Conservation (phyloP, 2,113 vertebrate species). For the Mus spicilegus region DNA sequence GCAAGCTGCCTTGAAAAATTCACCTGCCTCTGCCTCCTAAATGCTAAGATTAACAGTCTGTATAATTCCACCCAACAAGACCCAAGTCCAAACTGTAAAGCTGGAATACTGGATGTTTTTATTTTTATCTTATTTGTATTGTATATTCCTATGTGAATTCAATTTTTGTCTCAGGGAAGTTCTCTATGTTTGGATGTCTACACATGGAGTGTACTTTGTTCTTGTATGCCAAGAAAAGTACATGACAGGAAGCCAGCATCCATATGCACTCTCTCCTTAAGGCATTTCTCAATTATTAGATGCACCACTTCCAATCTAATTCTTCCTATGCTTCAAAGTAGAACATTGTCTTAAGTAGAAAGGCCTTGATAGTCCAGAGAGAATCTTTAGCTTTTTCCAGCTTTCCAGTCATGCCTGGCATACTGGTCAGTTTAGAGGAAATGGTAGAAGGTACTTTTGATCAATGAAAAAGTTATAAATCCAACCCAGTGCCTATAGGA, state of each 20-base stretch:
- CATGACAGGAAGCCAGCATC: background rate
- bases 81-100: background rate
- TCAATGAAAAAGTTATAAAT: background rate
- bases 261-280: background rate
- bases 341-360: background rate
- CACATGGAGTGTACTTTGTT: background rate
- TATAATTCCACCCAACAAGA: background rate
- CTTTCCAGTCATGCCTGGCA: background rate
- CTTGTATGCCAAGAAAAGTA: constrained; percentile 13
- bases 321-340: background rate
- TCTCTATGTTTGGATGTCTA: background rate
- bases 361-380: background rate
- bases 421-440: background rate
- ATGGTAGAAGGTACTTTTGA: background rate
- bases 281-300: background rate
- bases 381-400: background rate
- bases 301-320: background rate
- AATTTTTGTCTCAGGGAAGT: constrained; percentile 28
- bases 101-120: constrained; percentile 34
- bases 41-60: background rate
- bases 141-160: background rate
- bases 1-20: background rate
- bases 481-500: background rate
- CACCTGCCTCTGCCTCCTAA: background rate
- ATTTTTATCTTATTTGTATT: constrained; percentile 14